These are phyloP conservation scores for Cinclus cinclus DNA, from an alignment of 2,113 vertebrate genomes.

Conservation along the genomic window DNA sequence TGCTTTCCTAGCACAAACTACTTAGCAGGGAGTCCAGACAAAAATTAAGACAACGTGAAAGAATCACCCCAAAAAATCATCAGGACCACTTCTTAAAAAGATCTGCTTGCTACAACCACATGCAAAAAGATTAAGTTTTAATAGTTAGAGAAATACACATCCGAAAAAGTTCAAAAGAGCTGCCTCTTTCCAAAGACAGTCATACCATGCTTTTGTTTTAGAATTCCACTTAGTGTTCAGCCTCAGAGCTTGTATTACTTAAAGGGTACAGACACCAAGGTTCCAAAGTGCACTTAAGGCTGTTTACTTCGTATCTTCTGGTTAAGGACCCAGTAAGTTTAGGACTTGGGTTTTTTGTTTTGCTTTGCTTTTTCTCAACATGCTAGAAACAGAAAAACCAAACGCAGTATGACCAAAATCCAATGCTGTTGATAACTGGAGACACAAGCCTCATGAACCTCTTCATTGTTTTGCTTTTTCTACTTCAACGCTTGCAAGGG, in stretches of 20 bases:
- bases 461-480: slow-evolving; percentile 83
- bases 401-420: neutral
- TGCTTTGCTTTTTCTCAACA: neutral
- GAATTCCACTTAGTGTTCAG: slow-evolving; percentile 28
- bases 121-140: slow-evolving; percentile 48
- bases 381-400: slow-evolving; percentile 41
- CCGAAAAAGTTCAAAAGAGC: neutral
- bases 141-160: slow-evolving; percentile 54
- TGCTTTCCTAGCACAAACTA: neutral
- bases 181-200: neutral
- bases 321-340: slow-evolving; percentile 13
- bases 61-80: neutral
- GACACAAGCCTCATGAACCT: neutral
- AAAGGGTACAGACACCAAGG: neutral
- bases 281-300: slow-evolving; percentile 28
- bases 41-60: neutral
- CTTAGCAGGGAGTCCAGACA: neutral
- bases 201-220: neutral
- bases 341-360: neutral
- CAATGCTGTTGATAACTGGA: neutral
- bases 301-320: slow-evolving; percentile 29
- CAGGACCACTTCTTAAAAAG: neutral
- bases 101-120: neutral
- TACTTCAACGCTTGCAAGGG: slow-evolving; percentile 92
- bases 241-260: neutral